Evolutionary conservation across 2,888 invertebrate species (phyloP).

Genomic region (Druceiella hillmani): DNA sequence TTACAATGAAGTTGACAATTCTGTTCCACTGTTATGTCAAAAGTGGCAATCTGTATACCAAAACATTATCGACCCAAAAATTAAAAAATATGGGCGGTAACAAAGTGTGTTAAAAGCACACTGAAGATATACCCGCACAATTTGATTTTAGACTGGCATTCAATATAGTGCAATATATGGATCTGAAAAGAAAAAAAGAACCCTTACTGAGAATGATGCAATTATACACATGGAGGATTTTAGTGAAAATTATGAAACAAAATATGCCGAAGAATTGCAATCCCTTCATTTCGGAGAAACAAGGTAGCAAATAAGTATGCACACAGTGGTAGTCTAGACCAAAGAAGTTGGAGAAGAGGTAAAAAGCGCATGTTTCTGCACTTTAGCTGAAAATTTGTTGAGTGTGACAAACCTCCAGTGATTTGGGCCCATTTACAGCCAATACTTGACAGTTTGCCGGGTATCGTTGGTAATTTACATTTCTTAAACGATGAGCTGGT

Average conservation of each 20-base stretch:
- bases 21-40: slow-evolving; percentile 10
- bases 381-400: slow-evolving; percentile 10
- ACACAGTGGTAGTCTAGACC: slow-evolving; percentile 18
- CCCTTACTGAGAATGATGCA: slow-evolving; percentile 7
- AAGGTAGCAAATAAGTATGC: slow-evolving; percentile 15
- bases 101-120: slow-evolving; percentile 13
- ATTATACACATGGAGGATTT: slow-evolving; percentile 13
- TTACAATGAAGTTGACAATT: slow-evolving; percentile 14
- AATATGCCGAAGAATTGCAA: slow-evolving; percentile 16
- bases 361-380: no score
- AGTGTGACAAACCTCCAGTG: slow-evolving; percentile 12
- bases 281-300: slow-evolving; percentile 17
- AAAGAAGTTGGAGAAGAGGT: no score
- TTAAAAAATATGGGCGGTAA: no score
- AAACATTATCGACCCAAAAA: slow-evolving; percentile 13
- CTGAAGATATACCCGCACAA: slow-evolving; percentile 5
- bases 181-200: slow-evolving; percentile 5
- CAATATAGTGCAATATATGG: slow-evolving; percentile 10
- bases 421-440: slow-evolving; percentile 6
- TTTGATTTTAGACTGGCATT: slow-evolving; percentile 3
- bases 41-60: slow-evolving; percentile 13
- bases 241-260: slow-evolving; percentile 15
- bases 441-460: slow-evolving; percentile 1
- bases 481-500: no score
- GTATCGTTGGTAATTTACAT: no score